Percentiles rank a stretch among this genome's conserved stretches.
These are phyloP conservation scores for Hypotaenidia okinawae DNA, from an alignment of 2,797 vertebrate species.

Conservation along the genomic window DNA sequence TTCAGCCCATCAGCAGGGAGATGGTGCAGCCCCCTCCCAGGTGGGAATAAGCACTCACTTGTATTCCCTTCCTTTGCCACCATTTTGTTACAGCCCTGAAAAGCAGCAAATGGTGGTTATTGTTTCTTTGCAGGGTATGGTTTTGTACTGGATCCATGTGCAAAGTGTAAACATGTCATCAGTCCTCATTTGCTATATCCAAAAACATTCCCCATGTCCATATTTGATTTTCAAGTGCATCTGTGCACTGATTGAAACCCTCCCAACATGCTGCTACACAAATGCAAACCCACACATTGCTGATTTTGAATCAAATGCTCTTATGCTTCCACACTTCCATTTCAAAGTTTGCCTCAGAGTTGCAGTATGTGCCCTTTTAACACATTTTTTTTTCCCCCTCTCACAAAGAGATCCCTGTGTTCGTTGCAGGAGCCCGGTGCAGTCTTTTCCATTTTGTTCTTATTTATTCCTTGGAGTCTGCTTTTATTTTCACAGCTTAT, in stretches of 20 bases:
- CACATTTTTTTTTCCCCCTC: background rate
- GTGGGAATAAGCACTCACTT: slow-evolving; percentile 57
- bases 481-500: slow-evolving; percentile 60
- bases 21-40: slow-evolving; percentile 56
- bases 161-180: slow-evolving; percentile 82
- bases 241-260: slow-evolving; percentile 82
- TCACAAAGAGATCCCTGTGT: slow-evolving; percentile 66
- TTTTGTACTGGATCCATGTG: slow-evolving; percentile 81
- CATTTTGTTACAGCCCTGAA: slow-evolving; percentile 78
- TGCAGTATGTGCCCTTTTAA: slow-evolving; percentile 68
- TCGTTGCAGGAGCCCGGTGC: slow-evolving; percentile 56
- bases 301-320: slow-evolving; percentile 78
- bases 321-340: slow-evolving; percentile 73
- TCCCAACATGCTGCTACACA: slow-evolving; percentile 80
- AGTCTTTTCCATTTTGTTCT: slow-evolving; percentile 64
- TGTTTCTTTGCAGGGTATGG: slow-evolving; percentile 80
- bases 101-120: slow-evolving; percentile 82
- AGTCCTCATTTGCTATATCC: slow-evolving; percentile 81
- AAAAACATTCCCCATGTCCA: slow-evolving; percentile 82
- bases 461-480: slow-evolving; percentile 67
- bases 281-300: slow-evolving; percentile 80
- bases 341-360: slow-evolving; percentile 75
- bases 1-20: slow-evolving; percentile 34
- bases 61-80: slow-evolving; percentile 71
- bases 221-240: slow-evolving; percentile 85